Percentiles rank a stretch among this genome's conserved stretches.
Conservation (phyloP, 2,113 vertebrate genomes). For the Pterocles orientalis region DNA sequence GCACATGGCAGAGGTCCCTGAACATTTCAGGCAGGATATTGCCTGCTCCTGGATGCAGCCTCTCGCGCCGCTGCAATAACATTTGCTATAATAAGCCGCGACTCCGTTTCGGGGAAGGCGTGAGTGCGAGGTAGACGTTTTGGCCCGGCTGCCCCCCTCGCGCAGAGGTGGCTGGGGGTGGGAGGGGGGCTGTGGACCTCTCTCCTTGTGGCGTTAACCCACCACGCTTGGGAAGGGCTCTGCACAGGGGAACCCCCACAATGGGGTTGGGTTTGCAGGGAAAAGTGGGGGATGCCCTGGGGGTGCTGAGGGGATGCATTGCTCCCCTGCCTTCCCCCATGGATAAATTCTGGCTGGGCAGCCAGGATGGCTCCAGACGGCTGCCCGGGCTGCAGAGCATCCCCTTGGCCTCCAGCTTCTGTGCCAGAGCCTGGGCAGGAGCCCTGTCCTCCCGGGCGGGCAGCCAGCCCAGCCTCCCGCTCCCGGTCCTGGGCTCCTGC, state of each 20-base stretch:
- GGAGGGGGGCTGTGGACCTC: fast-evolving
- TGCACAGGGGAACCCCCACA: fast-evolving
- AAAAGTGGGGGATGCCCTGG: not conserved
- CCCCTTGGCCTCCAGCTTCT: not conserved
- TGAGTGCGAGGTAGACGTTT: not conserved
- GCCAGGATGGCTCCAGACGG: not conserved
- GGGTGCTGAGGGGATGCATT: too few relatives aligned
- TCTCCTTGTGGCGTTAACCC: not conserved
- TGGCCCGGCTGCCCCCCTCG: not conserved
- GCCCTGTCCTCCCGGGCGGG: not conserved
- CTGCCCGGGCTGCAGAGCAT: not conserved
- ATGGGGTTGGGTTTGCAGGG: not conserved
- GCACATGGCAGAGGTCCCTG: conserved; percentile 28
- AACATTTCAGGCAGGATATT: conserved; percentile 59
- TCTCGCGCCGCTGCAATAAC: not conserved
- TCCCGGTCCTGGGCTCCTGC: not conserved
- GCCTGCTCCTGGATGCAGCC: conserved; percentile 51
- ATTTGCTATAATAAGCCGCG: not conserved
- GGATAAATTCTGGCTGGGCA: not conserved
- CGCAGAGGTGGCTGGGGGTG: not conserved
- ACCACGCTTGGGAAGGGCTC: fast-evolving
- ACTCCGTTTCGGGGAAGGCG: not conserved
- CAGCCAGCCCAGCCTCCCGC: not conserved
- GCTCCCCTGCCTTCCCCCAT: not conserved
- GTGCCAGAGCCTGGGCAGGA: not conserved